Percentiles rank a stretch among this genome's conserved stretches.
Conservation (phyloP, 1,140 invertebrate genomes). For the Macrotrachela quadricornifera region DNA sequence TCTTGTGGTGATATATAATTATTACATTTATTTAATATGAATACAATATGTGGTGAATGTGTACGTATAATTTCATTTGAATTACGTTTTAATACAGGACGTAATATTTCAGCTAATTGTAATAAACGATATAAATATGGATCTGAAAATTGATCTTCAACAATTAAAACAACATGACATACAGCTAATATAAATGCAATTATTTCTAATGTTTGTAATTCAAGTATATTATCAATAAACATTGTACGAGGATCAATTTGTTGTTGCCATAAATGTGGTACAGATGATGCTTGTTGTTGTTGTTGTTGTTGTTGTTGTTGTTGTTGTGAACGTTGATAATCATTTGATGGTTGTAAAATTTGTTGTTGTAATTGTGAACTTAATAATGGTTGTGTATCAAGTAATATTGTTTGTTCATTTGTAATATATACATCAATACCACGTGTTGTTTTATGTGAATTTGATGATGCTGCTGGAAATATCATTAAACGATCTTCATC, state of each 20-base stretch:
- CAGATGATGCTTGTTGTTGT: too few species aligned
- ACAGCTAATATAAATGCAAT: slow-evolving; percentile 59
- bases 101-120: slow-evolving; percentile 58
- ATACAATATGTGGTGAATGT: slow-evolving; percentile 16
- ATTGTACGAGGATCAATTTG: not conserved
- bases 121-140: slow-evolving; percentile 50
- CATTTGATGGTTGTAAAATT: not conserved
- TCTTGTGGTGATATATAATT: too few species aligned
- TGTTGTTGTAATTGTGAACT: not conserved
- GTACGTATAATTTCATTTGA: slow-evolving; percentile 1
- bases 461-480: slow-evolving; percentile 35
- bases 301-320: too few species aligned
- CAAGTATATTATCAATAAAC: slow-evolving; percentile 6
- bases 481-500: slow-evolving; percentile 17
- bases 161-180: slow-evolving; percentile 63
- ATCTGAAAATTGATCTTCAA: slow-evolving; percentile 65
- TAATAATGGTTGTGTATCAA: slow-evolving; percentile 36
- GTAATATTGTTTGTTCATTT: slow-evolving; percentile 38
- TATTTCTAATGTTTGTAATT: slow-evolving; percentile 46
- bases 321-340: slow-evolving; percentile 10
- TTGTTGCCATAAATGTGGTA: too few species aligned
- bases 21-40: slow-evolving; percentile 2
- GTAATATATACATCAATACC: slow-evolving; percentile 44
- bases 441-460: slow-evolving; percentile 34
- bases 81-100: slow-evolving; percentile 10